These are phyloP conservation scores for Therioaphis trifolii DNA, from an alignment of 2,888 invertebrate species.

Conservation along the genomic window DNA sequence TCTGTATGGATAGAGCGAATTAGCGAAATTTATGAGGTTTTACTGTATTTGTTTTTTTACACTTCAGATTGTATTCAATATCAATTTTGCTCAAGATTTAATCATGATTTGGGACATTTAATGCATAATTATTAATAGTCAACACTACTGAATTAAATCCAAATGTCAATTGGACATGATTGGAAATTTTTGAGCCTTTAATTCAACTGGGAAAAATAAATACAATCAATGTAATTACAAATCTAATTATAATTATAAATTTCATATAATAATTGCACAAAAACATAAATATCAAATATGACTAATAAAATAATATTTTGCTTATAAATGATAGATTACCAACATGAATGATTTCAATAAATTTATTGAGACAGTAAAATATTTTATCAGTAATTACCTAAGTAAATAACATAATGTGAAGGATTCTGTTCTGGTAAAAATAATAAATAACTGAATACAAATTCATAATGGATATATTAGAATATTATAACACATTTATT, in stretches of 20 bases:
- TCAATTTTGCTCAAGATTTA: no score
- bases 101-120: no score
- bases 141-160: no score
- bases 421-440: neutral
- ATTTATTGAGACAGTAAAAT: conserved; percentile 3
- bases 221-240: conserved; percentile 19
- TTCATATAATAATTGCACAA: conserved; percentile 46
- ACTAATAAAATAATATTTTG: conserved; percentile 26
- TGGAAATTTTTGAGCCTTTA: no score
- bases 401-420: conserved; percentile 1
- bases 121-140: no score
- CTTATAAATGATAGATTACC: neutral
- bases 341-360: conserved; percentile 20
- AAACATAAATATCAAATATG: conserved; percentile 28
- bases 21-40: no score
- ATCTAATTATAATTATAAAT: conserved; percentile 42
- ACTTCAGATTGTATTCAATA: no score
- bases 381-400: neutral
- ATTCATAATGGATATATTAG: neutral
- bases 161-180: no score
- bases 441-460: conserved; percentile 9
- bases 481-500: neutral
- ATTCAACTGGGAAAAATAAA: neutral
- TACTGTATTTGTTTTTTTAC: no score
- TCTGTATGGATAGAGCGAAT: no score